Percentiles rank a stretch among this genome's conserved stretches.
Conservation (phyloP, 2,888 invertebrate genomes). For the Erynnis tages region DNA sequence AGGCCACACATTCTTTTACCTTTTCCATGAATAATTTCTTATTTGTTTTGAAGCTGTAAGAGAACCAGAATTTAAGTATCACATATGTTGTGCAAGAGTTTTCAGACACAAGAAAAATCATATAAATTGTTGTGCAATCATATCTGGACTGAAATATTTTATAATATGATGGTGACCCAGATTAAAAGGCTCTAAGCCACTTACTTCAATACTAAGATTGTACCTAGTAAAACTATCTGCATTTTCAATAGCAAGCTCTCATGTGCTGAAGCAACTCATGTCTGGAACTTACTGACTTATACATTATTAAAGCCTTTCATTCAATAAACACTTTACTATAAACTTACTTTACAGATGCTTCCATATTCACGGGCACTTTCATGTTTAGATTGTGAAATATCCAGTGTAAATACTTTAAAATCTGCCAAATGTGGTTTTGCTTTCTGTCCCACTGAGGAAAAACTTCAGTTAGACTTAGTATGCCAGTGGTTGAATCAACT, state of each 20-base stretch:
- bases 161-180: no score
- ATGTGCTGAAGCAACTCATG: no score
- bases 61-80: not conserved
- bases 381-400: constrained; percentile 92
- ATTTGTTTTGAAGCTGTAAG: constrained; percentile 86
- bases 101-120: no score
- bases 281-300: no score
- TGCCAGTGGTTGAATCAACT: constrained; percentile 88
- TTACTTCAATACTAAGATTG: no score
- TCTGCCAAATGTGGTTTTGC: constrained; percentile 93
- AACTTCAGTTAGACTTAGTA: constrained; percentile 88
- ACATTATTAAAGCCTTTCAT: not conserved
- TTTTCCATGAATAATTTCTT: constrained; percentile 86
- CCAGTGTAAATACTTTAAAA: constrained; percentile 91
- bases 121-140: no score
- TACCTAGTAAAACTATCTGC: no score
- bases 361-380: constrained; percentile 85
- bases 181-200: no score
- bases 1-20: constrained; percentile 85
- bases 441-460: constrained; percentile 93
- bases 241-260: no score
- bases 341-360: constrained; percentile 86
- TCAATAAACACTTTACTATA: not conserved
- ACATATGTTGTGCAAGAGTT: no score
- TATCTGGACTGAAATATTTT: no score